Percentiles rank a stretch among this genome's conserved stretches.
These are phyloP conservation scores for Sturmia bella DNA, from an alignment of 2,888 invertebrate genomes.

Conservation along the genomic window DNA sequence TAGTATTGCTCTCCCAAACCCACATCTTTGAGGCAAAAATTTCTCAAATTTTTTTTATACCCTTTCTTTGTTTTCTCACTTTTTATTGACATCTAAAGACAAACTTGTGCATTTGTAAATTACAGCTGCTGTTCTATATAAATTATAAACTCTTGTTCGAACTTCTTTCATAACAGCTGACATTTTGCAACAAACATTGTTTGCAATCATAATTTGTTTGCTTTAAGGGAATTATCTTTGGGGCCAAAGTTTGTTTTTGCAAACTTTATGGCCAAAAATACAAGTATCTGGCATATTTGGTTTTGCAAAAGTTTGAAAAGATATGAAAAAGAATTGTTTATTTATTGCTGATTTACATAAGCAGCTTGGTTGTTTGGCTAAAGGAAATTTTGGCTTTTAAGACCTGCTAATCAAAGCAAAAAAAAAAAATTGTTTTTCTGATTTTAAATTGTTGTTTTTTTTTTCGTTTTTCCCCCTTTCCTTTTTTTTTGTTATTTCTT, in stretches of 20 bases:
- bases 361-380: too few species aligned
- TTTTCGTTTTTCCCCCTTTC: too few species aligned
- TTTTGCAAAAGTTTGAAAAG: conserved; percentile 22
- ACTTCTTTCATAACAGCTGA: conserved; percentile 7
- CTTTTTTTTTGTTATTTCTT: conserved; percentile 12
- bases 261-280: not conserved
- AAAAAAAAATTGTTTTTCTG: conserved; percentile 1
- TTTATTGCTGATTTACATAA: not conserved
- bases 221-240: conserved; percentile 18
- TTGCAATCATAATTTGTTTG: conserved; percentile 37
- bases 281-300: not conserved
- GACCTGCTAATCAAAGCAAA: not conserved
- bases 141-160: too few species aligned
- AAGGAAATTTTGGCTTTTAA: not conserved
- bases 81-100: too few species aligned
- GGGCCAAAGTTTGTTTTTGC: conserved; percentile 5
- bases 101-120: too few species aligned
- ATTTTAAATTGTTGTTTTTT: too few species aligned
- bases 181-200: conserved; percentile 14
- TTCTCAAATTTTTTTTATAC: too few species aligned
- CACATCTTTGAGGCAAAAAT: too few species aligned
- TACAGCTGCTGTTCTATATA: too few species aligned
- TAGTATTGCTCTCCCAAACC: too few species aligned
- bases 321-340: conserved; percentile 5
- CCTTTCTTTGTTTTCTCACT: too few species aligned